Evolutionary conservation across 2,797 vertebrate species (phyloP).

Genomic region (Tolypeutes matacus): DNA sequence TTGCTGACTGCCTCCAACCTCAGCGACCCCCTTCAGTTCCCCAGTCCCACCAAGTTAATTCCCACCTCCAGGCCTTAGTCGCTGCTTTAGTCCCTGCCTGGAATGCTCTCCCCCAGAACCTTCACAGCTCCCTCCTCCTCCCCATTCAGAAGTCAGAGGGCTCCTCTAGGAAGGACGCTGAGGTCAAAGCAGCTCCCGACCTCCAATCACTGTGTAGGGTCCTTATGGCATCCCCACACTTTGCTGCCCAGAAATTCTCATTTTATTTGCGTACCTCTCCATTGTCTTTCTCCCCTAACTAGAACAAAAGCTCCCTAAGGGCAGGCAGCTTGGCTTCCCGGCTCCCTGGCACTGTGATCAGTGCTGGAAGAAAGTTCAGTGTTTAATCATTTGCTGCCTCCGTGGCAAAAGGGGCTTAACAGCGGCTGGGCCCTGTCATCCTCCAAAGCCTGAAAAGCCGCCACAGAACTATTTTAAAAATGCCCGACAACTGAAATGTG

Average conservation of each 20-base stretch:
- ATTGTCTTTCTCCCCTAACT: not conserved
- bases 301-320: not conserved
- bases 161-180: not conserved
- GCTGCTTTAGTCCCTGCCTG: not conserved
- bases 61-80: not conserved
- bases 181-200: not conserved
- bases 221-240: rapidly evolving
- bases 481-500: not conserved
- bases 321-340: not conserved
- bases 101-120: no score
- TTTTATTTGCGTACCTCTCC: rapidly evolving
- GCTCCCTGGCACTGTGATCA: not conserved
- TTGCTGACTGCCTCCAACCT: rapidly evolving
- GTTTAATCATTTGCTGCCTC: not conserved
- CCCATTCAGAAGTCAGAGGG: not conserved
- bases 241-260: not conserved
- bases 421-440: not conserved
- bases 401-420: conserved; percentile 58
- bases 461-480: conserved; percentile 65
- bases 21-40: not conserved
- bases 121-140: not conserved
- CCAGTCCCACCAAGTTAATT: not conserved
- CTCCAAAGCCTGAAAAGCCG: not conserved
- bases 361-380: rapidly evolving
- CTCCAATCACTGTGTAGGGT: rapidly evolving